Evolutionary conservation across 2,888 invertebrate genomes (phyloP).

Genomic region (Rhyacophila evoluta): DNA sequence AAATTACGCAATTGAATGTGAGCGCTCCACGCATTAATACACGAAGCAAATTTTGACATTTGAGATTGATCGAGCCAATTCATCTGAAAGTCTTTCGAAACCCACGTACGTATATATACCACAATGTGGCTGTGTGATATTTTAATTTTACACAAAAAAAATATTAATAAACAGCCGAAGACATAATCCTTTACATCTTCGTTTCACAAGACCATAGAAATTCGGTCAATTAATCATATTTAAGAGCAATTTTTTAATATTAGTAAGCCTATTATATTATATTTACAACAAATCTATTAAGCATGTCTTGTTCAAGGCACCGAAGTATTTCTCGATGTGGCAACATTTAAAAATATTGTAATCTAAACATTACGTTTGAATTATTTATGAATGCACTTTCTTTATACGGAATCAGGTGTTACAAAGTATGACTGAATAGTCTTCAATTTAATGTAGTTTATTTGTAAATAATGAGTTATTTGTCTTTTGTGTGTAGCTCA

Average conservation of each 20-base stretch:
- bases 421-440: too few relatives aligned
- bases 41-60: not conserved
- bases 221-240: not conserved
- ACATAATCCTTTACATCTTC: not conserved
- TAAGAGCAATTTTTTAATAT: not conserved
- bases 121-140: not conserved
- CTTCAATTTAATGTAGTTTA: too few relatives aligned
- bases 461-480: too few relatives aligned
- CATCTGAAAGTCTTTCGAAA: not conserved
- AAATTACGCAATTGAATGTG: not conserved
- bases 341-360: not conserved
- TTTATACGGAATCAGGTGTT: not conserved
- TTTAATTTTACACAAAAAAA: not conserved
- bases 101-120: not conserved
- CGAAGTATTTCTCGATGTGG: not conserved
- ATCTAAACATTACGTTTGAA: not conserved
- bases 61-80: not conserved
- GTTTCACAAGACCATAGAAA: not conserved
- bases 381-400: constrained; percentile 11
- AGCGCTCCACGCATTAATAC: not conserved
- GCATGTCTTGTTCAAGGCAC: not conserved
- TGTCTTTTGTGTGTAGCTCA: too few relatives aligned
- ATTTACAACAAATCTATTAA: not conserved
- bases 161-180: not conserved
- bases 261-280: not conserved